Evolutionary conservation across 2,888 invertebrate species (phyloP).

Genomic region (Synergus gifuensis): DNA sequence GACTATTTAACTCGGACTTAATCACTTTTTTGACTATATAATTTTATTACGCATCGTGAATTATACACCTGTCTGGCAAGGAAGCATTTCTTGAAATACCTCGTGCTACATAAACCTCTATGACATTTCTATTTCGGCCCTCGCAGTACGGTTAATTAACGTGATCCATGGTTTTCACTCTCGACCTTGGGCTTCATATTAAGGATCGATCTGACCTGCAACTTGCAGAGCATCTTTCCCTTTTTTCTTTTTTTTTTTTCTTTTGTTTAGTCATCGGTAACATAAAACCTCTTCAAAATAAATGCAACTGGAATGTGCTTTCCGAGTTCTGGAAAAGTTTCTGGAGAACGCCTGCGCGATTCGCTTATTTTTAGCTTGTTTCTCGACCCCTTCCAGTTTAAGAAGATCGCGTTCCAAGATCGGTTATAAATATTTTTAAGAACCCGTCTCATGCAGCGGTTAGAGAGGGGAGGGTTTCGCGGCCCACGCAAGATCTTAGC

Average conservation of each 20-base stretch:
- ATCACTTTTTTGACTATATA: conserved; percentile 11
- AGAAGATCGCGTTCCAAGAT: conserved; percentile 63
- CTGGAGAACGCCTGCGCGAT: conserved; percentile 50
- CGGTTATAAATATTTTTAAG: conserved; percentile 77
- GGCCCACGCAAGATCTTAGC: conserved; percentile 73
- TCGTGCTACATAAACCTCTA: conserved; percentile 28
- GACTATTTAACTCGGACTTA: background rate
- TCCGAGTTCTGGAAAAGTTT: conserved; percentile 53
- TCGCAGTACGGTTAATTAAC: background rate
- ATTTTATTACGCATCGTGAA: conserved; percentile 2
- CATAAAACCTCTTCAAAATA: background rate
- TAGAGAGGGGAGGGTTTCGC: conserved; percentile 66
- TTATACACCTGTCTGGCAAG: conserved; percentile 15
- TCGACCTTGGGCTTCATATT: background rate
- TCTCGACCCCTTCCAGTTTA: conserved; percentile 52
- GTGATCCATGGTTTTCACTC: background rate
- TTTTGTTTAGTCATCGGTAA: background rate
- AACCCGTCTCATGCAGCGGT: conserved; percentile 67
- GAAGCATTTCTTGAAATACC: conserved; percentile 12
- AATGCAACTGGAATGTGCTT: conserved; percentile 33
- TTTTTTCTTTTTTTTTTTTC: background rate
- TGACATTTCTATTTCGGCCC: conserved; percentile 13
- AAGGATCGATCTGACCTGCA: background rate
- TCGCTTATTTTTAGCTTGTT: conserved; percentile 62
- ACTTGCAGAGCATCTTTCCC: background rate